phyloP scores from a whole-genome alignment of 1,140 invertebrate genomes.

The Metaphire vulgaris region DNA sequence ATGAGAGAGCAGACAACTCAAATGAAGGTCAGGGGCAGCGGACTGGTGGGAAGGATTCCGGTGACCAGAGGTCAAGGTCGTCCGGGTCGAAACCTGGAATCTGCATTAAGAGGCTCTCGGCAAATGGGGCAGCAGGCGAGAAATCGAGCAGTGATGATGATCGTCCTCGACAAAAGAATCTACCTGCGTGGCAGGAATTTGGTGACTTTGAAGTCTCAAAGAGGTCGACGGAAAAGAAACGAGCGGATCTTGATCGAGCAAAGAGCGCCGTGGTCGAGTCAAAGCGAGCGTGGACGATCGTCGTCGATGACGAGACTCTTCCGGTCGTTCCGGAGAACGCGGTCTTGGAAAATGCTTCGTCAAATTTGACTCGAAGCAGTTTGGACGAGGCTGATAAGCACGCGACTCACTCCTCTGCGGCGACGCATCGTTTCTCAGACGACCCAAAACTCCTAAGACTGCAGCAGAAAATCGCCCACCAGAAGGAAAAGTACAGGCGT shows the following conservation, averaged over 20 bases:
- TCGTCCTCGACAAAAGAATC: background rate
- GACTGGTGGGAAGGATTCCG: background rate
- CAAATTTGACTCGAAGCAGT: constrained; percentile 27
- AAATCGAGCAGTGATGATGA: constrained; percentile 1
- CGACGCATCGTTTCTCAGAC: constrained; percentile 21
- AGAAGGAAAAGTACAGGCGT: constrained; percentile 26
- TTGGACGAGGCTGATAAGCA: constrained; percentile 13
- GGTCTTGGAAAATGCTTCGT: constrained; percentile 28
- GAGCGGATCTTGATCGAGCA: too few relatives aligned
- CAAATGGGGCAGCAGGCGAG: background rate
- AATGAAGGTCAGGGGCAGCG: too few relatives aligned
- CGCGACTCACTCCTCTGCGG: background rate
- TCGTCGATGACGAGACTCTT: constrained; percentile 17
- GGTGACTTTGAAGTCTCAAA: background rate
- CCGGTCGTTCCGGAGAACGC: constrained; percentile 36
- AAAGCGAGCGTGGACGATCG: constrained; percentile 23
- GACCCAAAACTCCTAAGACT: constrained; percentile 29
- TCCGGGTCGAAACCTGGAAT: background rate
- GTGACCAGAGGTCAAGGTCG: background rate
- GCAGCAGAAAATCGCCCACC: constrained; percentile 28
- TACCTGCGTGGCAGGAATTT: background rate
- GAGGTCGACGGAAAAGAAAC: background rate
- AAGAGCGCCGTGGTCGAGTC: too few relatives aligned
- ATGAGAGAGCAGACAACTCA: background rate
- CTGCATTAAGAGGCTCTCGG: background rate